Conservation (phyloP, 2,797 vertebrate species). For the Petrocephalus schoutedeni region DNA sequence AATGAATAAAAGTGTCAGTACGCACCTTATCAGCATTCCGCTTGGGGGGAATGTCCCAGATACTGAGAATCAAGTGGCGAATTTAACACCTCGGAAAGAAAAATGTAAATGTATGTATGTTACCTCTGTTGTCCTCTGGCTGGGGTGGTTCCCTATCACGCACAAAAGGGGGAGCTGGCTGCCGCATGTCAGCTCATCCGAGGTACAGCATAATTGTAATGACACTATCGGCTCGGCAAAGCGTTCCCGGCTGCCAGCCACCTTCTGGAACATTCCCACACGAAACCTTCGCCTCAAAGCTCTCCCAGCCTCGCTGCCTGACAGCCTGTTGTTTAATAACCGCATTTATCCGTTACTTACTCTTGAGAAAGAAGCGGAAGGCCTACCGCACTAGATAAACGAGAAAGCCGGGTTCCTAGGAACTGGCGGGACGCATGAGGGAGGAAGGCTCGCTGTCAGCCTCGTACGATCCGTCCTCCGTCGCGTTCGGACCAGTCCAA, state of each 20-base stretch:
- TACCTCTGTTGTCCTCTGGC: not conserved
- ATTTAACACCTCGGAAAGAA: constrained; percentile 9
- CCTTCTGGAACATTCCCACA: not conserved
- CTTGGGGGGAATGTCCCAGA: constrained; percentile 48
- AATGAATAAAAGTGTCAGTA: constrained; percentile 68
- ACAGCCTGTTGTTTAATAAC: not conserved
- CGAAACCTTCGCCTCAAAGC: not conserved
- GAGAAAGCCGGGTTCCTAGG: not conserved
- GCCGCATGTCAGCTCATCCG: not conserved
- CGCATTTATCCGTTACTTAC: not conserved
- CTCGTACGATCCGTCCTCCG: not conserved
- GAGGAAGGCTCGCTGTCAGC: not conserved
- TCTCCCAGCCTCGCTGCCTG: not conserved
- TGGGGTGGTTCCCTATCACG: not conserved
- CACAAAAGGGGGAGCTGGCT: not conserved
- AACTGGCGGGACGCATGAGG: not conserved
- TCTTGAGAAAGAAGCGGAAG: constrained; percentile 3
- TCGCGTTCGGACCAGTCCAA: constrained; percentile 31
- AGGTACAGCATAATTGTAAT: not conserved
- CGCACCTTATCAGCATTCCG: constrained; percentile 52
- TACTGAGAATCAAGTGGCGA: not conserved
- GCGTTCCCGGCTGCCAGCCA: not conserved
- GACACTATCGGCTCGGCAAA: not conserved
- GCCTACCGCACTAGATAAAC: not conserved
- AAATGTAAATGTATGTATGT: not conserved